Base-by-base conservation (phyloP, 2,888 invertebrate genomes). In the Aricia artaxerxes region DNA sequence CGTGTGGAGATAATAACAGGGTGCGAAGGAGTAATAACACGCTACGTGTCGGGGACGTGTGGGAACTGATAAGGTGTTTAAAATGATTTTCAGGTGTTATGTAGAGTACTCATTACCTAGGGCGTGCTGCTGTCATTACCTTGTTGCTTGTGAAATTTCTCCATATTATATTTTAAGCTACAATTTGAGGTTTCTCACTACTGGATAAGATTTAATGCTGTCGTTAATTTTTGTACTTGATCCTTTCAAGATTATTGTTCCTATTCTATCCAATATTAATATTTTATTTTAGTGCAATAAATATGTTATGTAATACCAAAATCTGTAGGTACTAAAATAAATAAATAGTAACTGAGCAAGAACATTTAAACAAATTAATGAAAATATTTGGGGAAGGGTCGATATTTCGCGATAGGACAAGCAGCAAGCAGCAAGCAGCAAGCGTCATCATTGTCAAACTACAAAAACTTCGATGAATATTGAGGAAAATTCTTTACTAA, bases 101-200 rank as follows among this genome's bases (percentile, higher is more conserved):
- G 90, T 90, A 86, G 89, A 88, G 92, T 92, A 88, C 84, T 88
- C 88, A 91, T 91, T 92, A 90, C 88, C 88, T 88, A 87, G 79
- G 92, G 92, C 91, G 92, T 86, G 86, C 83, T 84, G 81, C 88
- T 92, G 91, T 92, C 91, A 92, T 92, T 92, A 92, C 87, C 83
- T 86, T 87, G 90, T 90, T 91, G 86, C 11, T 53, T 57, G 35
- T 13, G 76, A 76, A 76, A 57, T 49, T 44, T 76, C 53, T 76
- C 35, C 57, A 31, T 7, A 35, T 2, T 35, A 49, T 24, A 9
- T 24, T 24, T 75, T 53, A 75, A 44, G 75, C 31, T 44, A 44
- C 24, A 75, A 69, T 69, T 35, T 69, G 35, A 35, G 69, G 69
- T 16, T 69, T 69, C 5, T 69, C 13, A 69, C 31, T 9, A 69